Evolutionary conservation across 2,113 vertebrate species (phyloP).

Genomic region (Ardeotis arabs): DNA sequence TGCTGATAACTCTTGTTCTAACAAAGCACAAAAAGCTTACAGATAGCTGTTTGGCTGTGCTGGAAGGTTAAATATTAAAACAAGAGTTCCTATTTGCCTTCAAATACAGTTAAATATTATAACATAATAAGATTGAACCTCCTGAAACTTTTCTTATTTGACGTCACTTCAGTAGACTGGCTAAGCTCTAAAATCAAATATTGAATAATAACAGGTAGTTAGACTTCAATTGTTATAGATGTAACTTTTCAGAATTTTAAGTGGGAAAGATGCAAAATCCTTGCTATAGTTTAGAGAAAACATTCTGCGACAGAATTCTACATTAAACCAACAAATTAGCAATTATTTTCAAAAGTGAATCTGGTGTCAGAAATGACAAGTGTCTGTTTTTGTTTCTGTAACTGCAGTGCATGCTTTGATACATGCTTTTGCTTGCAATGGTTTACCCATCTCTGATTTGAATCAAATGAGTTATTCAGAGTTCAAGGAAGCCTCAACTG

Average conservation of each 20-base stretch:
- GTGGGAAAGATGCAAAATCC: neutral
- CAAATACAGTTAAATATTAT: conserved; percentile 71
- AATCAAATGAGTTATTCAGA: neutral
- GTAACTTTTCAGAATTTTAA: neutral
- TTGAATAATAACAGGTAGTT: neutral
- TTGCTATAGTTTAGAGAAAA: neutral
- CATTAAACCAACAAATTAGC: neutral
- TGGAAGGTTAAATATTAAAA: conserved; percentile 67
- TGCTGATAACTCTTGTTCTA: neutral
- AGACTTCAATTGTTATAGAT: neutral
- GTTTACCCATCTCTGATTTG: neutral
- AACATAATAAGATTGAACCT: conserved; percentile 43
- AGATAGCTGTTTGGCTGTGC: neutral
- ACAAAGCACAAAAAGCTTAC: neutral
- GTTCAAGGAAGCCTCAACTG: neutral
- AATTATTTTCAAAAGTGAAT: neutral
- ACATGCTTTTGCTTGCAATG: neutral
- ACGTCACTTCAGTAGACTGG: neutral
- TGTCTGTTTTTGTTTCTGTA: neutral
- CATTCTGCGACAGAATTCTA: neutral
- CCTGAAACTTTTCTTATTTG: conserved; percentile 9
- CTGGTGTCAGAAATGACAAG: neutral
- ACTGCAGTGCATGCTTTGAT: neutral
- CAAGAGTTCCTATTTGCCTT: neutral
- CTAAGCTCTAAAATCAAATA: neutral